Evolutionary conservation across 2,113 vertebrate genomes (phyloP).

Genomic region (Taurulus bubalis): DNA sequence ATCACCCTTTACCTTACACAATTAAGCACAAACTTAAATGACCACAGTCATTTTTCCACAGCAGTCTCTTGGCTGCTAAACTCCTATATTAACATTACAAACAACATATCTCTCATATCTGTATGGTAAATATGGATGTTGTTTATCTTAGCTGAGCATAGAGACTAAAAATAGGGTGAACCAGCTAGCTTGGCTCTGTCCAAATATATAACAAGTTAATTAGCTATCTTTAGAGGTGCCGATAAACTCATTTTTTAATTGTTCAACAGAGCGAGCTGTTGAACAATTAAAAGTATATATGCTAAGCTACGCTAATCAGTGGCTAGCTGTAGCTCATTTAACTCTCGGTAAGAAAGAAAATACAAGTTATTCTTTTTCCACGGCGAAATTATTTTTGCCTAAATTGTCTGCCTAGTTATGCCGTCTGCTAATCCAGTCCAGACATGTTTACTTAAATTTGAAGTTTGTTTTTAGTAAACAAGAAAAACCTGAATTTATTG

Average conservation of each 20-base stretch:
- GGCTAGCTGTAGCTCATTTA: background rate
- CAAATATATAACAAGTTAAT: background rate
- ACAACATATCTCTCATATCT: background rate
- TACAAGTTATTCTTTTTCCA: background rate
- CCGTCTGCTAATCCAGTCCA: background rate
- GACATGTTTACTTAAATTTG: too few relatives aligned
- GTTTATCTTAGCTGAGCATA: background rate
- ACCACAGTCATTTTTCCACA: background rate
- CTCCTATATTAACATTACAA: background rate
- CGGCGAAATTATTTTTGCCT: background rate
- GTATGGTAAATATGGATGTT: background rate
- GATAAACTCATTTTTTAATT: too few relatives aligned
- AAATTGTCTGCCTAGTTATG: too few relatives aligned
- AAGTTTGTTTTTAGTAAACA: too few relatives aligned
- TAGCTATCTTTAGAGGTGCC: background rate
- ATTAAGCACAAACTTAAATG: background rate
- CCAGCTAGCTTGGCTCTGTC: background rate
- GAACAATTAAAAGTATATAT: too few relatives aligned
- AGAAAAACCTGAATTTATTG: too few relatives aligned
- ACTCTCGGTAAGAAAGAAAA: background rate
- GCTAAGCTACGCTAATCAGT: background rate
- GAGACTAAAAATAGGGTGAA: background rate
- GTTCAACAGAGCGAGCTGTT: too few relatives aligned
- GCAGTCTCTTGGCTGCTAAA: background rate
- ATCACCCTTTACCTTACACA: background rate